A percentile compares a stretch with the other conserved stretches of the same genome.
Conservation (phyloP, 2,113 vertebrate species). For the Onychostruthus taczanowskii region DNA sequence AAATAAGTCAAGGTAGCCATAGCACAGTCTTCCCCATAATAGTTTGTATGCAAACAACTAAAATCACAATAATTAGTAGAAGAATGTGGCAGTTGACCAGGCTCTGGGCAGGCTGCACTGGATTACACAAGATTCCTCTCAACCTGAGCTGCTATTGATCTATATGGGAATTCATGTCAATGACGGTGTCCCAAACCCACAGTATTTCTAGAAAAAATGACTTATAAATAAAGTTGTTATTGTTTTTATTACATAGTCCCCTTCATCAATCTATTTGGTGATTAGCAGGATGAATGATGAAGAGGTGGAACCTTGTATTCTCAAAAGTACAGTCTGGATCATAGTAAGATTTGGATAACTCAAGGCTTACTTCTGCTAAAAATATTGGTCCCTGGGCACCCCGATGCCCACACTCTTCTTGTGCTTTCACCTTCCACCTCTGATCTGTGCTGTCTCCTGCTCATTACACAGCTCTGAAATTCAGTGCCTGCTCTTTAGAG, state of each 20-base stretch:
- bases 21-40: background rate
- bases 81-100: background rate
- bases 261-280: background rate
- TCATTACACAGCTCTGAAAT: background rate
- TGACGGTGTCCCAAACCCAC: background rate
- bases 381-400: background rate
- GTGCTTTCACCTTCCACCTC: background rate
- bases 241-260: background rate
- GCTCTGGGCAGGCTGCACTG: background rate
- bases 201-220: background rate
- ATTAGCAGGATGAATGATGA: background rate
- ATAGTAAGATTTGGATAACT: background rate
- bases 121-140: background rate
- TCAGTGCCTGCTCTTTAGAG: background rate
- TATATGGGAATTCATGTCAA: background rate
- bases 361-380: background rate
- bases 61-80: background rate
- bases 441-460: background rate
- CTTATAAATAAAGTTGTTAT: background rate
- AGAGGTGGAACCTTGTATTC: background rate
- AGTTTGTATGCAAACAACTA: background rate
- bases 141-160: background rate
- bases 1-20: background rate
- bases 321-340: background rate
- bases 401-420: background rate